Evolutionary conservation across 1,140 invertebrate genomes (phyloP).

Genomic region (Lasioglossum albipes): DNA sequence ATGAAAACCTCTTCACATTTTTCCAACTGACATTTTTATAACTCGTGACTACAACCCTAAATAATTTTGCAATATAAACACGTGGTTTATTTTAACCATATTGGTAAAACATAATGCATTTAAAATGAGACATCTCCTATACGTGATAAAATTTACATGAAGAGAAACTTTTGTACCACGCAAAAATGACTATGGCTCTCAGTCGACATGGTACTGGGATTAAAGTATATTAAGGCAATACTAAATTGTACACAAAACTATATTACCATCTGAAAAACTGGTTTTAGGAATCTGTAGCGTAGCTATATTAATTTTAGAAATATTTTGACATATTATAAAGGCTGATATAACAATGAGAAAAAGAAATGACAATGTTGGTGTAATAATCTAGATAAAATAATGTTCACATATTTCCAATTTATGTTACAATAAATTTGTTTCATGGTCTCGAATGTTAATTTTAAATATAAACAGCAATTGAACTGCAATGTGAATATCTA

Average conservation of each 20-base stretch:
- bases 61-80: background rate
- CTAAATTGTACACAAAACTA: conserved; percentile 22
- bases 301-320: conserved; percentile 52
- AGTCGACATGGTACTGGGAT: conserved; percentile 10
- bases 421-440: background rate
- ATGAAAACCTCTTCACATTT: background rate
- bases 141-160: conserved; percentile 5
- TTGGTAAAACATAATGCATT: background rate
- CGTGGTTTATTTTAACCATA: background rate
- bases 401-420: conserved; percentile 19
- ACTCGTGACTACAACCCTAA: background rate
- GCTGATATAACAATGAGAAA: conserved; percentile 50
- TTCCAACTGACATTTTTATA: background rate
- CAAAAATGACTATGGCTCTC: conserved; percentile 9
- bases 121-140: conserved; percentile 7
- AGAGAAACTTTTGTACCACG: conserved; percentile 20
- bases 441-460: conserved; percentile 14
- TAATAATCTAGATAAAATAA: conserved; percentile 6
- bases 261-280: conserved; percentile 28
- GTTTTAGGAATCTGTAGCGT: conserved; percentile 42
- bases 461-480: conserved; percentile 56
- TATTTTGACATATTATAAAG: conserved; percentile 50
- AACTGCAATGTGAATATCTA: conserved; percentile 75
- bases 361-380: background rate
- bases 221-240: conserved; percentile 25